These are phyloP conservation scores for Drosophila parabipectinata DNA, from an alignment of 1,140 invertebrate genomes.

Conservation along the genomic window DNA sequence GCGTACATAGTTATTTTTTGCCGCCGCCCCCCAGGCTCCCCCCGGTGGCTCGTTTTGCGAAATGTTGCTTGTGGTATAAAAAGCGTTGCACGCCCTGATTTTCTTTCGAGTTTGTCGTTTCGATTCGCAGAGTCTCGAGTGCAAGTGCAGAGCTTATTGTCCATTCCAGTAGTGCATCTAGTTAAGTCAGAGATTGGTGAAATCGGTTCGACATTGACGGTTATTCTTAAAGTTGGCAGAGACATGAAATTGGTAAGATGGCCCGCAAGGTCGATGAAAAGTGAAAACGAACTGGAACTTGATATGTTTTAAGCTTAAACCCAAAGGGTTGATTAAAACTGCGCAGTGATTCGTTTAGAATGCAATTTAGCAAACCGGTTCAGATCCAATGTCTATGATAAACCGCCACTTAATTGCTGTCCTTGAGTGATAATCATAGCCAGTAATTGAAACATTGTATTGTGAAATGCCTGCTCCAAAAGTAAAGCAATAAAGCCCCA, in stretches of 20 bases:
- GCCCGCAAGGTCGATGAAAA: slow-evolving; percentile 23
- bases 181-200: slow-evolving; percentile 65
- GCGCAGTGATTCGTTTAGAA: slow-evolving; percentile 32
- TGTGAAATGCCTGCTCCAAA: slow-evolving; percentile 22
- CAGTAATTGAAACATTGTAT: slow-evolving; percentile 21
- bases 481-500: slow-evolving; percentile 13
- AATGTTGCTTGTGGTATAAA: slow-evolving; percentile 77
- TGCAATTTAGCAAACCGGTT: slow-evolving; percentile 45
- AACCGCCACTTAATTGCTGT: slow-evolving; percentile 51
- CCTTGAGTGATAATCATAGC: slow-evolving; percentile 38
- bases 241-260: slow-evolving; percentile 67
- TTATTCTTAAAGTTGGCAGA: slow-evolving; percentile 14
- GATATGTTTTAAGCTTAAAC: too few relatives aligned
- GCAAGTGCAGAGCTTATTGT: slow-evolving; percentile 69
- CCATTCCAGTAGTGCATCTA: slow-evolving; percentile 27
- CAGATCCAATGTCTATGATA: slow-evolving; percentile 53
- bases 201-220: slow-evolving; percentile 57
- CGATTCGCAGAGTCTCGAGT: slow-evolving; percentile 82
- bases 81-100: slow-evolving; percentile 83
- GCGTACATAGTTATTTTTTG: slow-evolving; percentile 18
- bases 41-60: slow-evolving; percentile 49
- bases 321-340: slow-evolving; percentile 29
- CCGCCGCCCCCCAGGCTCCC: not conserved
- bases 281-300: not conserved
- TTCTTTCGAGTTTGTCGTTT: slow-evolving; percentile 84